Percentiles rank a stretch among this genome's conserved stretches.
phyloP scores from a whole-genome alignment of 2,797 vertebrate genomes.

The Poliocrania exsul region DNA sequence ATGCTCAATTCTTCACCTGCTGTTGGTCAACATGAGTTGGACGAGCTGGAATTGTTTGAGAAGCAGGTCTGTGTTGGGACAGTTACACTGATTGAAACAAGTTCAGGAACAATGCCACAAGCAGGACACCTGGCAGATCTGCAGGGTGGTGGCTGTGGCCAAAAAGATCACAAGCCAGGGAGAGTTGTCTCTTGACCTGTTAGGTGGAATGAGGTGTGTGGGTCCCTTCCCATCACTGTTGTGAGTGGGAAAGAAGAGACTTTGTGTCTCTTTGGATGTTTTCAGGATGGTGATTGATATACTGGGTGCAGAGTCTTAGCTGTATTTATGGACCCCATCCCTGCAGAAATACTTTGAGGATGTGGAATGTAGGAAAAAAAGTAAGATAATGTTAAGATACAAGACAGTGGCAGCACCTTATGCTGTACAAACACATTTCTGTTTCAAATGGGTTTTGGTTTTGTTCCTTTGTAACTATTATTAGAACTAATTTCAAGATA shows the following conservation, averaged over 20 bases:
- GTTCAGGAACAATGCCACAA: rapidly evolving
- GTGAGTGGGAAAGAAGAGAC: not conserved
- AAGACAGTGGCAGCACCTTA: not conserved
- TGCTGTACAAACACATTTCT: conserved; percentile 6
- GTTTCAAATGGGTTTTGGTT: conserved; percentile 16
- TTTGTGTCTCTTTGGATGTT: not conserved
- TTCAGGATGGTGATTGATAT: not conserved
- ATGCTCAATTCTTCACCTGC: not conserved
- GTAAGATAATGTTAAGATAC: not conserved
- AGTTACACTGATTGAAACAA: rapidly evolving
- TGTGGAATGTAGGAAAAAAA: not conserved
- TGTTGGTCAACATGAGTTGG: rapidly evolving
- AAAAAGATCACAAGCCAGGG: not conserved
- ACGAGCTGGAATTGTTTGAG: not conserved
- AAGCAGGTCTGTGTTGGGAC: not conserved
- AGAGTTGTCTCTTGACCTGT: not conserved
- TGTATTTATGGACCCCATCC: not conserved
- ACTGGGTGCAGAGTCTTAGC: not conserved
- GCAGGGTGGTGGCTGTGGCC: not conserved
- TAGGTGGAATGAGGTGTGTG: not conserved
- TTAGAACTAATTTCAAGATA: conserved; percentile 43
- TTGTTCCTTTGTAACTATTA: conserved; percentile 44
- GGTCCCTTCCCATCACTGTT: not conserved
- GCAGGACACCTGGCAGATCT: not conserved
- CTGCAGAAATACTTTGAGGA: not conserved